These are phyloP conservation scores for Stenodera caucasica DNA, from an alignment of 2,888 invertebrate genomes.

Conservation along the genomic window DNA sequence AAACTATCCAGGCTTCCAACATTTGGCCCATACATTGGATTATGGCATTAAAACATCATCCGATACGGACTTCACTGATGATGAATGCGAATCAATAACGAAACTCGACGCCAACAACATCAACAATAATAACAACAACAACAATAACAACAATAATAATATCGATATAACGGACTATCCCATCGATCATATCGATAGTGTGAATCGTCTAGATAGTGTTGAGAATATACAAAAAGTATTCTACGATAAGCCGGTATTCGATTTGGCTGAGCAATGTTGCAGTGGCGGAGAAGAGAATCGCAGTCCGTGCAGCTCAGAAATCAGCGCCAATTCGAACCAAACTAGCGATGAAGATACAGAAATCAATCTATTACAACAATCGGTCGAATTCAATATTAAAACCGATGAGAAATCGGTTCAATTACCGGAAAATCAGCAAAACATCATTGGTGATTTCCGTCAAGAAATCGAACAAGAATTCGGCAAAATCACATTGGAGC, in stretches of 20 bases:
- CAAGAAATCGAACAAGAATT: constrained; percentile 65
- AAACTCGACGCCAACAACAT: constrained; percentile 52
- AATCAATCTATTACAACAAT: constrained; percentile 29
- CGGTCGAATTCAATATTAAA: constrained; percentile 40
- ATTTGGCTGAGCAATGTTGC: constrained; percentile 52
- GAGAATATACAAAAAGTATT: constrained; percentile 60
- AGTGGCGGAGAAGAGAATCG: constrained; percentile 25
- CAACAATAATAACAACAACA: constrained; percentile 55
- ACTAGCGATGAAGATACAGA: constrained; percentile 47
- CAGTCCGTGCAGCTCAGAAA: constrained; percentile 38
- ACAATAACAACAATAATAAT: constrained; percentile 58
- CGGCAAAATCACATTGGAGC: constrained; percentile 54
- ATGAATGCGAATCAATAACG: constrained; percentile 57
- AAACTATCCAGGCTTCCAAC: constrained; percentile 83
- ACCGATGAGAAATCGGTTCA: constrained; percentile 33
- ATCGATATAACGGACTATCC: constrained; percentile 41
- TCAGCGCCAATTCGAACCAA: constrained; percentile 43
- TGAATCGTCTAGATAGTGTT: constrained; percentile 58
- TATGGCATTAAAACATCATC: constrained; percentile 49
- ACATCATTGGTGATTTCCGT: constrained; percentile 62
- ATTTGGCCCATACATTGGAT: constrained; percentile 72
- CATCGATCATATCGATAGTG: constrained; percentile 55
- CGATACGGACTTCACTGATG: constrained; percentile 56
- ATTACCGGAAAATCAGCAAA: constrained; percentile 11
- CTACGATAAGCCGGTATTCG: constrained; percentile 62